These are phyloP conservation scores for Scolanthus callimorphus DNA, from an alignment of 92 coral and sea anemone genomes.

Conservation along the genomic window DNA sequence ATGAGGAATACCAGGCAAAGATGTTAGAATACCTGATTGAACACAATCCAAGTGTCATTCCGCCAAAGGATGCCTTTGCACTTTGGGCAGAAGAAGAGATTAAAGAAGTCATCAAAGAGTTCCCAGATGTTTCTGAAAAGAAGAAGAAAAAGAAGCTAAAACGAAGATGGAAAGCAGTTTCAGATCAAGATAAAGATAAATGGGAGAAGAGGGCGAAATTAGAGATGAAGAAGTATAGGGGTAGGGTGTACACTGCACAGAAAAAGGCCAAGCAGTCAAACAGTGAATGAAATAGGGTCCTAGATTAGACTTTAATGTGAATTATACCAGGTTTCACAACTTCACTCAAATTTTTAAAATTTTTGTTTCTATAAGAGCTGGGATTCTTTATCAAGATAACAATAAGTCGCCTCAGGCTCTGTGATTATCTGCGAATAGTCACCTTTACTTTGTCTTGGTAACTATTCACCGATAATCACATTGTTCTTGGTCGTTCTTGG, in stretches of 20 bases:
- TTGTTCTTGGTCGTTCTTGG: no score
- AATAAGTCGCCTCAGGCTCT: no score
- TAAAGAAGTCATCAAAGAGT: conserved; percentile 8
- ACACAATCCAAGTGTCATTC: conserved; percentile 25
- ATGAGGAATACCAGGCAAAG: conserved; percentile 30
- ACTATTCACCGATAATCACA: no score
- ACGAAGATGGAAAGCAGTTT: conserved; percentile 54
- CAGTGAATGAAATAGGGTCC: no score
- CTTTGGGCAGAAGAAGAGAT: conserved; percentile 43
- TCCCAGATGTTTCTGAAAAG: conserved; percentile 57
- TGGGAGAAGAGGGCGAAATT: conserved; percentile 46
- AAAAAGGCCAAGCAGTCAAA: not conserved
- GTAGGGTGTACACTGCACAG: conserved; percentile 1
- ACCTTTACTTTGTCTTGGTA: no score
- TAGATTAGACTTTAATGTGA: no score
- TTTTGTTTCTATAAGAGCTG: no score
- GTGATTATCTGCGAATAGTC: no score
- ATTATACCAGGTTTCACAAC: no score
- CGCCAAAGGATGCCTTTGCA: conserved; percentile 52
- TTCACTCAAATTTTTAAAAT: no score
- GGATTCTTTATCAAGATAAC: no score
- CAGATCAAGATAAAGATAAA: conserved; percentile 15
- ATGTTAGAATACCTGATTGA: conserved; percentile 26
- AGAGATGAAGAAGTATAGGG: conserved; percentile 14
- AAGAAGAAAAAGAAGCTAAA: conserved; percentile 46